phyloP scores from a whole-genome alignment of 2,797 vertebrate species.

The Cephalopachus bancanus region DNA sequence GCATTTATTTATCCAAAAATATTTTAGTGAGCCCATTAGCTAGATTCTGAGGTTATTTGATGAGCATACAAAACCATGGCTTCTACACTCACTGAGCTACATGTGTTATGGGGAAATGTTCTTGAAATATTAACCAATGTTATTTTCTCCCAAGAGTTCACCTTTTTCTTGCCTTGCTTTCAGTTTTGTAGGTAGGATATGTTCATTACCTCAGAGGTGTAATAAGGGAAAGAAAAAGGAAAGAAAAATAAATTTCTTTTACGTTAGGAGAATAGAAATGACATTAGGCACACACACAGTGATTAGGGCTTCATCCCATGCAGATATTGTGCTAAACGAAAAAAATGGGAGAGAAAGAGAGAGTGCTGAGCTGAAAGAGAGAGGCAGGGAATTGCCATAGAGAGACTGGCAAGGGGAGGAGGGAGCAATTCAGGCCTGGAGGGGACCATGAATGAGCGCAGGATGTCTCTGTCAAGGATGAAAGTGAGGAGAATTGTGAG shows the following conservation, averaged over 20 bases:
- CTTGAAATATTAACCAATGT: conserved; percentile 1
- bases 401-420: background rate
- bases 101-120: background rate
- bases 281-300: background rate
- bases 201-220: background rate
- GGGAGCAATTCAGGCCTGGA: background rate
- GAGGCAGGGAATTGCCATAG: background rate
- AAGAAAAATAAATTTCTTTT: conserved; percentile 1
- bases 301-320: background rate
- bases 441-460: background rate
- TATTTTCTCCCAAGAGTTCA: conserved; percentile 1
- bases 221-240: background rate
- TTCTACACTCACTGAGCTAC: background rate
- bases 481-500: background rate
- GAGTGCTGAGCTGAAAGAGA: background rate
- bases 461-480: background rate
- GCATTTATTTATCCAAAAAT: background rate
- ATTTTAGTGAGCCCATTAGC: background rate
- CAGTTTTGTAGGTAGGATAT: background rate
- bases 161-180: background rate
- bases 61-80: background rate
- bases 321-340: background rate
- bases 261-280: background rate
- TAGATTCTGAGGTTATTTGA: background rate
- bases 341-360: background rate